Percentiles rank a stretch among this genome's conserved stretches.
Conservation (phyloP, 2,797 vertebrate genomes). For the Leucoraja ocellata region DNA sequence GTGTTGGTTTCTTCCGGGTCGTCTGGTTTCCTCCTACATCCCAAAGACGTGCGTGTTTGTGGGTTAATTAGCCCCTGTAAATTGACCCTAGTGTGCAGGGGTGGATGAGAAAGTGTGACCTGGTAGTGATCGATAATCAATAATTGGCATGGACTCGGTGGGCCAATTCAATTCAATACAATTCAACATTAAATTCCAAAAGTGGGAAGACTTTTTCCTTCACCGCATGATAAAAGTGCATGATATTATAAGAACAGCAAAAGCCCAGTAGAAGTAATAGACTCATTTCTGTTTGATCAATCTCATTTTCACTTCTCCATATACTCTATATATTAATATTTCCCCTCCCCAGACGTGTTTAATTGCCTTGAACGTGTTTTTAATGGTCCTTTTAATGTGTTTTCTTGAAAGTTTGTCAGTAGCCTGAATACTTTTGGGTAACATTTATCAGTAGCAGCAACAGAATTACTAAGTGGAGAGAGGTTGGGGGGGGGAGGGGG, state of each 20-base stretch:
- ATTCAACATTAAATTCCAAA: neutral
- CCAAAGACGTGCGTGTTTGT: no score
- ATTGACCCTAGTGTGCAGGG: no score
- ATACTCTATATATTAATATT: neutral
- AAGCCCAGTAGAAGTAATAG: neutral
- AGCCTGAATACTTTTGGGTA: neutral
- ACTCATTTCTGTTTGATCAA: neutral
- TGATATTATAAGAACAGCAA: neutral
- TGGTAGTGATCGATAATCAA: no score
- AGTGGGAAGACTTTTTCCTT: neutral
- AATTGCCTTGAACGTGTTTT: neutral
- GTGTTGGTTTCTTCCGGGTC: no score
- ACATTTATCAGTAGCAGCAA: neutral
- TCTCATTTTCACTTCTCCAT: neutral
- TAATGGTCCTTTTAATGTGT: neutral
- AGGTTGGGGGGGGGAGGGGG: no score
- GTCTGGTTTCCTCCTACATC: no score
- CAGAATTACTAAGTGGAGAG: neutral
- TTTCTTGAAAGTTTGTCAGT: neutral
- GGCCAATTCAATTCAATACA: no score
- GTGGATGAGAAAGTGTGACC: no score
- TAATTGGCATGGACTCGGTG: no score
- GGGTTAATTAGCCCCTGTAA: no score
- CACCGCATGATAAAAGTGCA: neutral
- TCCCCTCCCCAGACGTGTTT: neutral